Conservation (phyloP, 2,888 invertebrate genomes). For the Macrophya annulata region DNA sequence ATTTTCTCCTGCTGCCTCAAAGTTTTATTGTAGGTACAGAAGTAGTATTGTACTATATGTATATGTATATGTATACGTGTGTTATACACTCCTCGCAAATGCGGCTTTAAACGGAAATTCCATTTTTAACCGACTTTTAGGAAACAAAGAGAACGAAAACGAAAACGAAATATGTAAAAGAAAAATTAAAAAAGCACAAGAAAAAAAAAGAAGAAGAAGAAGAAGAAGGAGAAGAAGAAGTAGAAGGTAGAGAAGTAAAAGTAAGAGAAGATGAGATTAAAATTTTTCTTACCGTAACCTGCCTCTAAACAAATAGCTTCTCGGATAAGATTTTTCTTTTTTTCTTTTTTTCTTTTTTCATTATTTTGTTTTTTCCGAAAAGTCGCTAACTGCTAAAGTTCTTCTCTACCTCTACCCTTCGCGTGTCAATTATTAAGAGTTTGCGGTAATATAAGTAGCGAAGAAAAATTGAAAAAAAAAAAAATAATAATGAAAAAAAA, state of each 20-base stretch:
- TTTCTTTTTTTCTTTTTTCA: not conserved
- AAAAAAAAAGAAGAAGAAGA: not conserved
- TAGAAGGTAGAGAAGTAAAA: not conserved
- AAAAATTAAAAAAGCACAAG: not conserved
- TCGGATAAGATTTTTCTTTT: not conserved
- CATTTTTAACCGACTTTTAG: slow-evolving; percentile 1
- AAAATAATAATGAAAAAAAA: too few relatives aligned
- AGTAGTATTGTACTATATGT: too few relatives aligned
- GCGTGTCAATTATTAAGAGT: not conserved
- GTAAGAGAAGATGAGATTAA: slow-evolving; percentile 27
- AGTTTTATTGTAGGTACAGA: not conserved
- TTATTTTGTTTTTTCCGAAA: slow-evolving; percentile 9
- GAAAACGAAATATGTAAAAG: too few relatives aligned
- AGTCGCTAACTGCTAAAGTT: slow-evolving; percentile 25
- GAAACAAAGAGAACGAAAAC: not conserved
- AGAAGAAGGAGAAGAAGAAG: not conserved
- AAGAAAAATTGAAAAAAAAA: not conserved
- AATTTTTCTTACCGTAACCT: not conserved
- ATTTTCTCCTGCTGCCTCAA: not conserved
- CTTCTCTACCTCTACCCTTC: not conserved
- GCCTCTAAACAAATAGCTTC: slow-evolving; percentile 11
- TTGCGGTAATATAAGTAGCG: not conserved
- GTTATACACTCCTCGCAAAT: not conserved
- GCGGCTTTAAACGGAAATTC: slow-evolving; percentile 24
- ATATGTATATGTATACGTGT: slow-evolving; percentile 7